Conservation (phyloP, 2,888 invertebrate genomes). For the Nemurella pictetii region DNA sequence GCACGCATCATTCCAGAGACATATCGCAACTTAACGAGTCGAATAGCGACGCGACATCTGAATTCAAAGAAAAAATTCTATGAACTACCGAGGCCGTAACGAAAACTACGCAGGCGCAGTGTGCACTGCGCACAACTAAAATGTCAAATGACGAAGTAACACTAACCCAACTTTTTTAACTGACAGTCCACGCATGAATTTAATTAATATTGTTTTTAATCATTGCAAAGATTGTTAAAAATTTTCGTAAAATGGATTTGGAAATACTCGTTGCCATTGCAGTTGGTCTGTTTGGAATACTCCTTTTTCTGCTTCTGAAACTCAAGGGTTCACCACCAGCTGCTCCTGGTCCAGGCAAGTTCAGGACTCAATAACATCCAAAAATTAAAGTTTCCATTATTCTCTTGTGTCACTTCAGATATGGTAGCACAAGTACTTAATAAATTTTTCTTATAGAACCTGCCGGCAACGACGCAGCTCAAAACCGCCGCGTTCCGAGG, state of each 20-base stretch:
- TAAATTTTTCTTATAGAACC: not conserved
- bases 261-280: not conserved
- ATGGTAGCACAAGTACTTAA: not conserved
- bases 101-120: not conserved
- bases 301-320: not conserved
- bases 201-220: not conserved
- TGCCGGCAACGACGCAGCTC: not conserved
- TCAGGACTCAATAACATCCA: too few species aligned
- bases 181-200: not conserved
- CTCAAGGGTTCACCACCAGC: not conserved
- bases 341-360: not conserved
- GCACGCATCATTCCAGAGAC: not conserved
- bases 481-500: constrained; percentile 49
- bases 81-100: not conserved
- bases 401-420: not conserved
- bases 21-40: too few species aligned
- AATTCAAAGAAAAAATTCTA: too few species aligned
- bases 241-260: not conserved
- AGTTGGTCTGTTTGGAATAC: not conserved
- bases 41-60: not conserved
- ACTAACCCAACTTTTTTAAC: not conserved
- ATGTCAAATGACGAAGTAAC: not conserved
- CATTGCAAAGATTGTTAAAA: not conserved
- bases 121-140: not conserved
- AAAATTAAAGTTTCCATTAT: not conserved